Percentiles rank a stretch among this genome's conserved stretches.
Conservation (phyloP, 2,113 vertebrate species). For the Hemiprocne comata region DNA sequence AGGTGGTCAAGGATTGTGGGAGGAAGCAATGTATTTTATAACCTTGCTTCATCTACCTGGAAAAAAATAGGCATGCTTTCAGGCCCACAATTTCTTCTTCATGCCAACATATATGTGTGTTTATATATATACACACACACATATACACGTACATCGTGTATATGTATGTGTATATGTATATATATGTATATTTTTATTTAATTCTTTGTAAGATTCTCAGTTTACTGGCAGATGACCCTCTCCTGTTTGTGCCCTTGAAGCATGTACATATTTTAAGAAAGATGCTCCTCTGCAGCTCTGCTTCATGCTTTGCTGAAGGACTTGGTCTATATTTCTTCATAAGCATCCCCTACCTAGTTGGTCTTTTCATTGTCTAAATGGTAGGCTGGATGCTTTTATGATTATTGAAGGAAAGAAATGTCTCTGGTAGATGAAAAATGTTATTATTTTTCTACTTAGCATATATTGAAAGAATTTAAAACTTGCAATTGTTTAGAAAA, state of each 20-base stretch:
- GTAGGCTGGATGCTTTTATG: background rate
- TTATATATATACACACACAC: too few species aligned
- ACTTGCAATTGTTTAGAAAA: background rate
- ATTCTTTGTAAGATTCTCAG: background rate
- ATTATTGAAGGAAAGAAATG: background rate
- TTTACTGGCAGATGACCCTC: background rate
- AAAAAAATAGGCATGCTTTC: background rate
- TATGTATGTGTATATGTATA: background rate
- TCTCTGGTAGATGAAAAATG: background rate
- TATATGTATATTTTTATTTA: background rate
- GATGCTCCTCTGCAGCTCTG: background rate
- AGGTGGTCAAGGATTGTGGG: background rate
- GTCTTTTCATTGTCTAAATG: background rate
- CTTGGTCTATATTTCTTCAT: background rate
- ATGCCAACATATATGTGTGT: background rate
- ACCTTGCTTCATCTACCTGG: rapidly evolving
- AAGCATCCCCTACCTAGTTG: background rate
- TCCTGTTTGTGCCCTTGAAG: background rate
- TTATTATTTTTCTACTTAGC: background rate
- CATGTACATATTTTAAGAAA: background rate
- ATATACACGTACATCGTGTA: too few species aligned
- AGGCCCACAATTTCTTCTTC: background rate
- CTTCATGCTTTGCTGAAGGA: background rate
- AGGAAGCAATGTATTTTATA: background rate
- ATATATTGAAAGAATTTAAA: background rate